These are phyloP conservation scores for Stegana nigrithorax DNA, from an alignment of 2,888 invertebrate species.

Conservation along the genomic window DNA sequence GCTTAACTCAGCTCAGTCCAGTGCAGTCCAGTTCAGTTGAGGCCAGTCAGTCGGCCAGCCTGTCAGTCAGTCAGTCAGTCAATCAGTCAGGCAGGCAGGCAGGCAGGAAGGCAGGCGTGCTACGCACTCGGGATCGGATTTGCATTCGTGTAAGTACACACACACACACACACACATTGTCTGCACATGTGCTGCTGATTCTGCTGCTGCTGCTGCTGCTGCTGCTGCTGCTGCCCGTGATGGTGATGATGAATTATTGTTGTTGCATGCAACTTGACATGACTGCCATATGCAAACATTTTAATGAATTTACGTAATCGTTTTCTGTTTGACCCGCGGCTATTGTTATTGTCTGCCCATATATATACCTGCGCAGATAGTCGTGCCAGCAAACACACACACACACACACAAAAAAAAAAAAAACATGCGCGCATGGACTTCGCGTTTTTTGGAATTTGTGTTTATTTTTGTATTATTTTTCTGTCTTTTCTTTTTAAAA, in stretches of 20 bases:
- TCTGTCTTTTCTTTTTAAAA: neutral
- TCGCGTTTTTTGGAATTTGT: neutral
- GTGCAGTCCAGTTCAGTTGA: neutral
- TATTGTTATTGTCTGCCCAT: neutral
- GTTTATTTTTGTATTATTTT: neutral
- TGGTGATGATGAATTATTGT: neutral
- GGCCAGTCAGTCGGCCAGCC: too few species aligned
- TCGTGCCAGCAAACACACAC: neutral
- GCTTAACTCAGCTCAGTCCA: neutral
- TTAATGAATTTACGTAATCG: neutral
- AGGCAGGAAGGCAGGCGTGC: too few species aligned
- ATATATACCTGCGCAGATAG: neutral
- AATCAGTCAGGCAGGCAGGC: too few species aligned
- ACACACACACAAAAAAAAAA: neutral
- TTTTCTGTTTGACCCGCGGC: too few species aligned
- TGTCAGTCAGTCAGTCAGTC: too few species aligned
- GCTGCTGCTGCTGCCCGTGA: neutral
- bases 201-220: too few species aligned
- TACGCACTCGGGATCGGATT: too few species aligned
- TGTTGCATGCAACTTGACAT: neutral
- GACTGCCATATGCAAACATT: constrained; percentile 1
- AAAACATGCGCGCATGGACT: neutral
- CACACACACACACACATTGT: too few species aligned
- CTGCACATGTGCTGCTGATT: too few species aligned
- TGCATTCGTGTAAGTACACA: too few species aligned